Evolutionary conservation across 1,140 invertebrate genomes (phyloP), one percentile per base, ranked within the genome.

Genomic region (Paraescarpia echinospica): DNA sequence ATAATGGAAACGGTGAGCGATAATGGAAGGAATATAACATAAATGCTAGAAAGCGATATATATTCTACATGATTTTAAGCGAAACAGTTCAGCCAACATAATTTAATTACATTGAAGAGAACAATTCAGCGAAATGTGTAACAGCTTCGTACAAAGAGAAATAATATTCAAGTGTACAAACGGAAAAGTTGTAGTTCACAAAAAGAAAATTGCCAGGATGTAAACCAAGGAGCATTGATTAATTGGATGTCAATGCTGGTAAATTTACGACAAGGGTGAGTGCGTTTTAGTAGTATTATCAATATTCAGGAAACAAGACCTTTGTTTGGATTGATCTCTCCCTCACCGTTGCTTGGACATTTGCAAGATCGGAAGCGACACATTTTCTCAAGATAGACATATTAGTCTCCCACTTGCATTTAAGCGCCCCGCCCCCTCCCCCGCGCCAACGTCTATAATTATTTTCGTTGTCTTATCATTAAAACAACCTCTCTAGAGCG

Each of bases 101-200:
- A 77, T 77, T 77, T 77, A 22, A 77, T 2, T 2, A 27, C 22
- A 27, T 31, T 27, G 9, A 18, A 77, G 59, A 77, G 59, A 77
- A 77, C 22, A 77, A 12, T 4, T 77, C 59, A 1, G 59, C 1
- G 22, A 77, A 77, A 77, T 27, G 59, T 18, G 8, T 77, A 77
- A 77, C 22, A 18, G 4, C 8, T 18, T 77, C 22, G 22, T 4
- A 31, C 59, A 77, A 14, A 77, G 8, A 18, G 18, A 27, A 77
- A 77, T 2, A 18, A 31, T 77, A 77, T 77, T 77, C 59, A 77
- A 77, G 59, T 77, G 22, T 77, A 77, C 59, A 77, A 77, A 77
- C 59, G 59, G 59, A 77, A 77, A 77, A 77, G 59, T 77, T 77
- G 59, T 77, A 77, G 59, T 77, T 77, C 59, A 77, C 59, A 77